These are phyloP conservation scores for Pterocles gutturalis DNA, from an alignment of 2,113 vertebrate species.

Conservation along the genomic window DNA sequence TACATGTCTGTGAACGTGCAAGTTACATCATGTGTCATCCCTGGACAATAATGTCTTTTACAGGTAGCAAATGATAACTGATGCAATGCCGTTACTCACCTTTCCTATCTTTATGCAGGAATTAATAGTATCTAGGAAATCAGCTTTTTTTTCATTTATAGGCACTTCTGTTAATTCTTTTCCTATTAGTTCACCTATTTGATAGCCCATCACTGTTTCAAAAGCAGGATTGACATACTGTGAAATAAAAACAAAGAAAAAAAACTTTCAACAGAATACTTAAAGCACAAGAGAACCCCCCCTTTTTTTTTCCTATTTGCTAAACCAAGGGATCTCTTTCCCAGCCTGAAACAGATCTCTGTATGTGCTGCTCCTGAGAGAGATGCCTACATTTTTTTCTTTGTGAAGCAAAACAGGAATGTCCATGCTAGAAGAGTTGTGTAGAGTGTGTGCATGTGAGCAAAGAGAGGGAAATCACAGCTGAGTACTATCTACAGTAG, in stretches of 20 bases:
- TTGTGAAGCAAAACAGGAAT: background rate
- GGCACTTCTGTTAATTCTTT: constrained; percentile 96
- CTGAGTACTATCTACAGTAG: background rate
- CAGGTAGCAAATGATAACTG: background rate
- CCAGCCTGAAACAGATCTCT: background rate
- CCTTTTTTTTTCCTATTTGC: background rate
- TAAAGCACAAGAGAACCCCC: background rate
- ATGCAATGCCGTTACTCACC: constrained; percentile 77
- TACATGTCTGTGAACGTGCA: background rate
- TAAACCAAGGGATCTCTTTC: background rate
- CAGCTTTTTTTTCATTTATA: constrained; percentile 95
- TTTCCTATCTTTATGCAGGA: constrained; percentile 95
- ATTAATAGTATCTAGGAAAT: constrained; percentile 95
- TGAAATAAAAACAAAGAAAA: constrained; percentile 39
- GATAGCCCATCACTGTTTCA: constrained; percentile 94
- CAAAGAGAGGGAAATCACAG: background rate
- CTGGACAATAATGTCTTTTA: background rate
- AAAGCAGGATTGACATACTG: constrained; percentile 98
- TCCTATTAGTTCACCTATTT: constrained; percentile 92
- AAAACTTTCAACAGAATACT: background rate
- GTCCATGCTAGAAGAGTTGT: background rate
- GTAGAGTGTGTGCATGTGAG: background rate
- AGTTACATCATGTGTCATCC: background rate
- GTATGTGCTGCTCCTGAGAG: background rate
- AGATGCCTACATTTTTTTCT: background rate